These are phyloP conservation scores for Silvanus unidentatus DNA, from an alignment of 2,888 invertebrate genomes.

Conservation along the genomic window DNA sequence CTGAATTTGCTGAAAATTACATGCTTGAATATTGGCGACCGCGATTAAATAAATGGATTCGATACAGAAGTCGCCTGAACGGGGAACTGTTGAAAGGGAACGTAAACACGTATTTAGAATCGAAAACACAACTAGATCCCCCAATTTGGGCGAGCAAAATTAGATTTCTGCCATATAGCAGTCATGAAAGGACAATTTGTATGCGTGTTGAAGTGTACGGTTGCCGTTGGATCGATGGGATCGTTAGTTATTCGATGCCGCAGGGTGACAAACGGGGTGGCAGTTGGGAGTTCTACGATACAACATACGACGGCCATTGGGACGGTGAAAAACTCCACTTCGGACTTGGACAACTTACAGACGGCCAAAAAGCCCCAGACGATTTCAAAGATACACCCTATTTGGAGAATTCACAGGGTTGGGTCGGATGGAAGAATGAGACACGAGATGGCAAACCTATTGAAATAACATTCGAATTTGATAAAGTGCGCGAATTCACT, in stretches of 20 bases:
- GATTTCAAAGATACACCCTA: conserved; percentile 63
- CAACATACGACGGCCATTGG: conserved; percentile 81
- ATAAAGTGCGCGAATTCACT: conserved; percentile 79
- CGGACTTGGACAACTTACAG: conserved; percentile 80
- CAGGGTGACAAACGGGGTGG: conserved; percentile 78
- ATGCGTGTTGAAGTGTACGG: conserved; percentile 89
- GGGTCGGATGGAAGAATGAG: conserved; percentile 89
- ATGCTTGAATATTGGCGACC: conserved; percentile 81
- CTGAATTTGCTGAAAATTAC: conserved; percentile 80
- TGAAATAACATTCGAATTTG: conserved; percentile 75
- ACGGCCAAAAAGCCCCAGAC: conserved; percentile 73
- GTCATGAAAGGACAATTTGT: conserved; percentile 78
- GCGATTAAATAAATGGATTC: conserved; percentile 72
- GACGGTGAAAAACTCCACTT: conserved; percentile 66
- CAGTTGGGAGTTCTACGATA: conserved; percentile 76
- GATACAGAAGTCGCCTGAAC: conserved; percentile 67
- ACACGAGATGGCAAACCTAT: conserved; percentile 58
- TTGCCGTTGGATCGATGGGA: conserved; percentile 77
- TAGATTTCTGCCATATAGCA: conserved; percentile 79
- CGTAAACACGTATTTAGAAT: conserved; percentile 78
- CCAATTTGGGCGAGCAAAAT: conserved; percentile 81
- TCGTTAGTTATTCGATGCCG: conserved; percentile 81
- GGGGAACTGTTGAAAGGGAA: conserved; percentile 75
- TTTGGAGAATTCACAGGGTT: conserved; percentile 64
- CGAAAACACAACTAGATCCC: conserved; percentile 70